These are phyloP conservation scores for Sula dactylatra DNA, from an alignment of 2,113 vertebrate species.

Conservation along the genomic window DNA sequence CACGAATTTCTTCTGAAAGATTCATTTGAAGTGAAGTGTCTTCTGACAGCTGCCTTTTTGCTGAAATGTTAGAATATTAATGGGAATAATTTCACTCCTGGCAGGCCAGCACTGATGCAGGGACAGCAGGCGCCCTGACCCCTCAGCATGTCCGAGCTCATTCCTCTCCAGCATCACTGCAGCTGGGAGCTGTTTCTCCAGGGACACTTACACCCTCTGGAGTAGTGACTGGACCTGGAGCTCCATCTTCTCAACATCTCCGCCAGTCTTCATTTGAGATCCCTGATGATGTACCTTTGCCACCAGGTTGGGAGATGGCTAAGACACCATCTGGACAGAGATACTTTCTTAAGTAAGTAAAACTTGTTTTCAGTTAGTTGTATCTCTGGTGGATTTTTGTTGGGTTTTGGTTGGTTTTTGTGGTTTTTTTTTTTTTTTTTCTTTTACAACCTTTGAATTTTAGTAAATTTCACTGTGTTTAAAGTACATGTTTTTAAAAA, in stretches of 20 bases:
- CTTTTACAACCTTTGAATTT: not conserved
- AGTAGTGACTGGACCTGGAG: slow-evolving; percentile 75
- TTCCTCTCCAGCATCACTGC: slow-evolving; percentile 95
- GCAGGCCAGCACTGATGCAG: slow-evolving; percentile 94
- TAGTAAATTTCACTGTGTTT: not conserved
- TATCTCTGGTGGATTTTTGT: not conserved
- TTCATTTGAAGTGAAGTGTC: not conserved
- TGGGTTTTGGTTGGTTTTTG: too few relatives aligned
- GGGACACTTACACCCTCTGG: slow-evolving; percentile 79
- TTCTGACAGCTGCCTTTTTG: not conserved
- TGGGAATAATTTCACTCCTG: slow-evolving; percentile 24
- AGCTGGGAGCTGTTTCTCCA: slow-evolving; percentile 86
- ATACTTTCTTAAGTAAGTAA: slow-evolving; percentile 98
- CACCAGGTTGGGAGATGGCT: slow-evolving; percentile 98
- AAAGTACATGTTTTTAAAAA: not conserved
- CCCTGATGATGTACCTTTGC: slow-evolving; percentile 92
- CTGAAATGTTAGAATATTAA: not conserved
- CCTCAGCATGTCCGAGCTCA: slow-evolving; percentile 95
- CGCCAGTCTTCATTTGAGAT: slow-evolving; percentile 99
- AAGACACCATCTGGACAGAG: slow-evolving; percentile 96
- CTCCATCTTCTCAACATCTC: slow-evolving; percentile 86
- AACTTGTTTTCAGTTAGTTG: not conserved
- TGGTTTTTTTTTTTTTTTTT: too few relatives aligned
- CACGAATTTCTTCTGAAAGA: not conserved
- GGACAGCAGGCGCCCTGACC: slow-evolving; percentile 85